These are phyloP conservation scores for Scaptomyza graminum DNA, from an alignment of 1,140 invertebrate genomes.

Conservation along the genomic window DNA sequence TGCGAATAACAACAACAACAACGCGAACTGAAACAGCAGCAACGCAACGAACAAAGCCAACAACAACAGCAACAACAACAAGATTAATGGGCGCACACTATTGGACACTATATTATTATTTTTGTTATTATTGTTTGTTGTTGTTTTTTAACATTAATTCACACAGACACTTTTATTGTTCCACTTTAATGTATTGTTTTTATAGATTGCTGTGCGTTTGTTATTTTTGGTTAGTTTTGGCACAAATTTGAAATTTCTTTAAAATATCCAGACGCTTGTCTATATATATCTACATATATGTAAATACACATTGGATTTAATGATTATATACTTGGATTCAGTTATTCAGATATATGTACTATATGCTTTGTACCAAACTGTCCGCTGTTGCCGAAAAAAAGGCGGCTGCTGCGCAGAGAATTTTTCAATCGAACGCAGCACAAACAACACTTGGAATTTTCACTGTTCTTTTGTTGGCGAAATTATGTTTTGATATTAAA, in stretches of 20 bases:
- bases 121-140: conserved; percentile 10
- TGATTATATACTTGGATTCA: not conserved
- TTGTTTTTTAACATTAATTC: conserved; percentile 23
- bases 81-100: conserved; percentile 46
- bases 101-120: conserved; percentile 35
- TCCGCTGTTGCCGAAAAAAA: conserved; percentile 59
- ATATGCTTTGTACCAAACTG: conserved; percentile 36
- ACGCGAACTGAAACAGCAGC: conserved; percentile 21
- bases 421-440: conserved; percentile 54
- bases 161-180: conserved; percentile 26
- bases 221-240: conserved; percentile 8
- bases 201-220: not conserved
- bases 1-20: conserved; percentile 77
- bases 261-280: not conserved
- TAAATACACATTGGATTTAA: not conserved
- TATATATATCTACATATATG: conserved; percentile 1
- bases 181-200: not conserved
- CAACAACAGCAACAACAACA: conserved; percentile 55
- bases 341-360: conserved; percentile 8
- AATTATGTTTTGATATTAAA: conserved; percentile 3
- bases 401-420: conserved; percentile 77
- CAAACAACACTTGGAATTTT: conserved; percentile 26
- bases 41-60: conserved; percentile 66
- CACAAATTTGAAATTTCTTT: conserved; percentile 10
- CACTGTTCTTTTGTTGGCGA: conserved; percentile 24